phyloP scores from a whole-genome alignment of 2,888 invertebrate species.

The Andrena praecox region DNA sequence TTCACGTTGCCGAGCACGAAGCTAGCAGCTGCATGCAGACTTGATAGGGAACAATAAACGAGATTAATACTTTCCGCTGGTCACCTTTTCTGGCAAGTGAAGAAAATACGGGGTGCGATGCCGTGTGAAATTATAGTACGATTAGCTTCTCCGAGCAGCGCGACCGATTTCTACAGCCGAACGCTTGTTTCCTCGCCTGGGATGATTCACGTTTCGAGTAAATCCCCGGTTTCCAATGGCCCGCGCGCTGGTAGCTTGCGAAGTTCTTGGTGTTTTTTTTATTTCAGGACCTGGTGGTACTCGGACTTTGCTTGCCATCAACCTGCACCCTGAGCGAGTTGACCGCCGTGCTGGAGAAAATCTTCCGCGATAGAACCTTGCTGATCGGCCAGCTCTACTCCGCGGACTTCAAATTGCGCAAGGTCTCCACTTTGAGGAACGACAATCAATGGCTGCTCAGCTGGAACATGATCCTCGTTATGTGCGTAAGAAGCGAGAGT shows the following conservation, averaged over 20 bases:
- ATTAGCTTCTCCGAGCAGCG: too few relatives aligned
- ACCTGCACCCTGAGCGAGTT: slow-evolving; percentile 84
- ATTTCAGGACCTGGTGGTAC: slow-evolving; percentile 85
- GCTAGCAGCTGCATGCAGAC: too few relatives aligned
- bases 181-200: too few relatives aligned
- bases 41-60: too few relatives aligned
- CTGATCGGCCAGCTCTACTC: slow-evolving; percentile 81
- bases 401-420: slow-evolving; percentile 80
- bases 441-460: slow-evolving; percentile 78
- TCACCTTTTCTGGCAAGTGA: too few relatives aligned
- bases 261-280: not conserved
- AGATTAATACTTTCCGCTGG: too few relatives aligned
- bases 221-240: too few relatives aligned
- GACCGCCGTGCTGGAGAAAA: slow-evolving; percentile 74
- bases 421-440: slow-evolving; percentile 79
- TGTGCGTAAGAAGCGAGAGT: slow-evolving; percentile 76
- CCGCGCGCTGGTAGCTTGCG: not conserved
- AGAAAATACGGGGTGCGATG: too few relatives aligned
- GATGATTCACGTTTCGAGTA: too few relatives aligned
- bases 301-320: slow-evolving; percentile 86
- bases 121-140: too few relatives aligned
- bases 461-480: slow-evolving; percentile 79
- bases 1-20: not conserved
- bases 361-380: slow-evolving; percentile 80
- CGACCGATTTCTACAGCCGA: too few relatives aligned